These are phyloP conservation scores for Lissocephala sabroskyi DNA, from an alignment of 2,888 invertebrate genomes.

Conservation along the genomic window DNA sequence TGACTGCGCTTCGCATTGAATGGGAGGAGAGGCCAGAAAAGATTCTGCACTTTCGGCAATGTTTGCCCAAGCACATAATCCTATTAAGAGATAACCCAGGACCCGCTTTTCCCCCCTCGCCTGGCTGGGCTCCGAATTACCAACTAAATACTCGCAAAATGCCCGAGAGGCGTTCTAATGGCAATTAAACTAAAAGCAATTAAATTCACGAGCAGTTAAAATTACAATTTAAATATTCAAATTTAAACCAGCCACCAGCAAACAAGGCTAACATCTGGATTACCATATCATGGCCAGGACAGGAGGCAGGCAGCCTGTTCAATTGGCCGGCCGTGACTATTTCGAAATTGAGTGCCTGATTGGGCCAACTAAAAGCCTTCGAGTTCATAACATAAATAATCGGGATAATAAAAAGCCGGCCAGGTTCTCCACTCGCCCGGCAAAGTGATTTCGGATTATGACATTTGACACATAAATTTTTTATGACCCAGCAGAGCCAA, in stretches of 20 bases:
- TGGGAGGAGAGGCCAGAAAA: no score
- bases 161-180: conserved; percentile 15
- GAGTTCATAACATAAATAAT: conserved; percentile 33
- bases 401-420: conserved; percentile 9
- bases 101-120: background rate
- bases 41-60: conserved; percentile 19
- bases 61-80: conserved; percentile 21
- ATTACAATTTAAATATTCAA: conserved; percentile 39
- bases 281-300: conserved; percentile 23
- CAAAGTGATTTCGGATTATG: conserved; percentile 35
- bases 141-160: background rate
- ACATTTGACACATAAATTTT: conserved; percentile 47
- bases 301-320: background rate
- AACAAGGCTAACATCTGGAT: conserved; percentile 16
- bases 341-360: no score
- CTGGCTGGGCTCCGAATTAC: background rate
- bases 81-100: conserved; percentile 22
- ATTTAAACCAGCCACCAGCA: conserved; percentile 19
- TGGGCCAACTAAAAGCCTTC: background rate
- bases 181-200: conserved; percentile 53
- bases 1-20: no score
- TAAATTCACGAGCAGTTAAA: conserved; percentile 31
- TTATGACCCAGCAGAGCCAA: conserved; percentile 23
- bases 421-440: conserved; percentile 13
- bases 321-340: no score